These are phyloP conservation scores for Caradrina kadenii DNA, from an alignment of 2,888 invertebrate species.

Conservation along the genomic window DNA sequence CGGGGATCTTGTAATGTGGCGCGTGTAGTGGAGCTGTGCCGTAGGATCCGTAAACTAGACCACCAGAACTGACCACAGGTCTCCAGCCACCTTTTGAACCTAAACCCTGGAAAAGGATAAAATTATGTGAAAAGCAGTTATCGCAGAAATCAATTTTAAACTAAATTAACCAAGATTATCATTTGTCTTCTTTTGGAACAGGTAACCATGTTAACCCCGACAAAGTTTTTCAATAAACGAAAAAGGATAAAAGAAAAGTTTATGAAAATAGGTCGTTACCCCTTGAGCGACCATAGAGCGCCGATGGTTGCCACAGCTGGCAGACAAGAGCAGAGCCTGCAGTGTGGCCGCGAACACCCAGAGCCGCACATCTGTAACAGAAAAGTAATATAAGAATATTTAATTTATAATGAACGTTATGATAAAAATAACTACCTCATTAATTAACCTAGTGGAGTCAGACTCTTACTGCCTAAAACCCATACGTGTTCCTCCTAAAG, in stretches of 20 bases:
- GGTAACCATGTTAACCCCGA: neutral
- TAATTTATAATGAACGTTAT: no score
- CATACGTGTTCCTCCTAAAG: no score
- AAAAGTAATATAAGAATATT: neutral
- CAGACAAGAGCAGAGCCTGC: conserved; percentile 72
- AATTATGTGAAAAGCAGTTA: neutral
- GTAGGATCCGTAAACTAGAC: conserved; percentile 80
- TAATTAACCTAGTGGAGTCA: no score
- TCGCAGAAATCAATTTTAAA: neutral
- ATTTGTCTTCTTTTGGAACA: neutral
- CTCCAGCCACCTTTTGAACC: conserved; percentile 91
- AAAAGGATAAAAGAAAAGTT: neutral
- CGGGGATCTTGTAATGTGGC: conserved; percentile 81
- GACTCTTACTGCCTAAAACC: no score
- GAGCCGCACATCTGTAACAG: conserved; percentile 76
- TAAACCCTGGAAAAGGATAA: conserved; percentile 79
- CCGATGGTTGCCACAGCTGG: conserved; percentile 76
- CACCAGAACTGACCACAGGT: conserved; percentile 89
- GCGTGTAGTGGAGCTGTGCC: conserved; percentile 82
- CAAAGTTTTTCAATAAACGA: no score
- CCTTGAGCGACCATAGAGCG: conserved; percentile 81
- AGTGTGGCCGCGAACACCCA: conserved; percentile 77
- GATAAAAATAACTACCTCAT: no score
- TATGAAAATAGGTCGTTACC: conserved; percentile 62
- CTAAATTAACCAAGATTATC: neutral